Evolutionary conservation across 2,888 invertebrate genomes (phyloP).

Genomic region (Therioaphis trifolii): DNA sequence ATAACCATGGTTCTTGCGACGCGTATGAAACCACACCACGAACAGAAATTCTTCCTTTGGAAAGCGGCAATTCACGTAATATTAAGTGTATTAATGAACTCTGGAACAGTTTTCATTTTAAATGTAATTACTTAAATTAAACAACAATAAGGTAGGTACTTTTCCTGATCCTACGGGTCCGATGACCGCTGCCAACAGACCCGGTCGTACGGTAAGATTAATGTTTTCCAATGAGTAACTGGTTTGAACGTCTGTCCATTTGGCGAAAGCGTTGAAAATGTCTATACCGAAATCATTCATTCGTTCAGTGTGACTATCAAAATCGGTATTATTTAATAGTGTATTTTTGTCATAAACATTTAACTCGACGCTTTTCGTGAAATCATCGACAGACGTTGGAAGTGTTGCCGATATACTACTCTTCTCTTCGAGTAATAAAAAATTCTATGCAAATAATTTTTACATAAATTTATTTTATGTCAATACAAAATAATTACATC

Average conservation of each 20-base stretch:
- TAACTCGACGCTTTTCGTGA: neutral
- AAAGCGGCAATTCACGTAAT: conserved; percentile 81
- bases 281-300: conserved; percentile 69
- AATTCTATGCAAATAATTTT: conserved; percentile 68
- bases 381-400: neutral
- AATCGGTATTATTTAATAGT: neutral
- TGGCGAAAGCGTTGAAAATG: conserved; percentile 68
- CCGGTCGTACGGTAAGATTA: conserved; percentile 72
- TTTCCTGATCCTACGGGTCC: conserved; percentile 84
- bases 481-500: neutral
- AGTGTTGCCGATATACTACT: neutral
- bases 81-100: conserved; percentile 79
- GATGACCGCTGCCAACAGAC: conserved; percentile 77
- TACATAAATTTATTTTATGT: conserved; percentile 6
- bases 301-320: neutral
- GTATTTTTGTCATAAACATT: neutral
- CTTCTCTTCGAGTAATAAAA: conserved; percentile 69
- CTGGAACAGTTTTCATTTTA: conserved; percentile 67
- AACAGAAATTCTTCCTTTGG: conserved; percentile 75
- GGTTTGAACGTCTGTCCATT: conserved; percentile 72
- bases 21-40: conserved; percentile 82
- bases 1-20: conserved; percentile 89
- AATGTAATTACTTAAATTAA: conserved; percentile 16
- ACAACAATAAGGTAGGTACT: conserved; percentile 69
- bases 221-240: conserved; percentile 72